These are phyloP conservation scores for Maniola hyperantus DNA, from an alignment of 2,888 invertebrate genomes.

Conservation along the genomic window DNA sequence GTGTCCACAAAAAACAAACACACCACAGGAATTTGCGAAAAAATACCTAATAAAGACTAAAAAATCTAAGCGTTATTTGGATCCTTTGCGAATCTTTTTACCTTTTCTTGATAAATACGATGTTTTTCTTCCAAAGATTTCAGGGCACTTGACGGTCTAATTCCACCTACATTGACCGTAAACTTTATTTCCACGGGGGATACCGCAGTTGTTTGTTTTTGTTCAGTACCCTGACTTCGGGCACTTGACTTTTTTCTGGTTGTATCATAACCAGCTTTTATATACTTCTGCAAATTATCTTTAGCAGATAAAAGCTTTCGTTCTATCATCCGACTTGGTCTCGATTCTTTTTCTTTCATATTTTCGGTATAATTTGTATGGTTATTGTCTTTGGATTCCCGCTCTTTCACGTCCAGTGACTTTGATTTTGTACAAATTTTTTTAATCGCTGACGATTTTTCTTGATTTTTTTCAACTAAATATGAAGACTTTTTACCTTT, in stretches of 20 bases:
- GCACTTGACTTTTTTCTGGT: slow-evolving; percentile 50
- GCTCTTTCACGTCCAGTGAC: slow-evolving; percentile 51
- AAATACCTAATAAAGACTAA: slow-evolving; percentile 13
- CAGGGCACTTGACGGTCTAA: slow-evolving; percentile 62
- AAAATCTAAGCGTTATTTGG: slow-evolving; percentile 27
- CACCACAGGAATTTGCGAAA: slow-evolving; percentile 22
- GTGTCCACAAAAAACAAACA: background rate
- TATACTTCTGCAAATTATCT: slow-evolving; percentile 25
- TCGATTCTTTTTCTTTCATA: slow-evolving; percentile 36
- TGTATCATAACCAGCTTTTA: slow-evolving; percentile 31
- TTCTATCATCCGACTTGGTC: slow-evolving; percentile 30
- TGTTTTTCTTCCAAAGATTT: slow-evolving; percentile 71
- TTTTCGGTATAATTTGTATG: slow-evolving; percentile 25
- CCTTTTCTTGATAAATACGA: slow-evolving; percentile 69
- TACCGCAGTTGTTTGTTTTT: slow-evolving; percentile 34
- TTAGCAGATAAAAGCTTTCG: slow-evolving; percentile 31
- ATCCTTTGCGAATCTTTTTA: slow-evolving; percentile 59
- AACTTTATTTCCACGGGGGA: slow-evolving; percentile 71
- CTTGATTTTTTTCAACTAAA: slow-evolving; percentile 62
- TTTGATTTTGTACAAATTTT: slow-evolving; percentile 53
- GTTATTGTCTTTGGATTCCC: slow-evolving; percentile 41
- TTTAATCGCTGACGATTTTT: slow-evolving; percentile 43
- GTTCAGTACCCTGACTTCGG: slow-evolving; percentile 53
- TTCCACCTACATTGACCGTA: slow-evolving; percentile 63
- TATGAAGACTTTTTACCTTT: slow-evolving; percentile 54